A percentile compares a stretch with the other conserved stretches of the same genome.
phyloP scores from a whole-genome alignment of 2,888 invertebrate species.

The Lysandra bellargus region DNA sequence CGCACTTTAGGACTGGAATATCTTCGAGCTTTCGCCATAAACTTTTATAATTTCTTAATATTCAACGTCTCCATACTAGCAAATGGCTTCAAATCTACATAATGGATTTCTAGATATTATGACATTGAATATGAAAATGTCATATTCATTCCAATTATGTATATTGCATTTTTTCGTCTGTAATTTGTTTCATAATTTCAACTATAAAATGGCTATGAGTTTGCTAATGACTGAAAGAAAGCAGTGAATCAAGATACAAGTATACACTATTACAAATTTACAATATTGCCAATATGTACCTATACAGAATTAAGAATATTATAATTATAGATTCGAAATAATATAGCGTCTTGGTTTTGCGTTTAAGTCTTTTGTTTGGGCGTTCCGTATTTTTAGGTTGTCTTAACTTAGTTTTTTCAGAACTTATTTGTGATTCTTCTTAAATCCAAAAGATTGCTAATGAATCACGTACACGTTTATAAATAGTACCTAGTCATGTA shows the following conservation, averaged over 20 bases:
- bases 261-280: too few species aligned
- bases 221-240: too few species aligned
- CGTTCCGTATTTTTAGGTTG: background rate
- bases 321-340: too few species aligned
- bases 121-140: constrained; percentile 4
- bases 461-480: background rate
- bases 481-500: background rate
- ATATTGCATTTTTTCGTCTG: background rate
- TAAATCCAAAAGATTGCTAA: background rate
- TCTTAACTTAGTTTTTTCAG: background rate
- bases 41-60: background rate
- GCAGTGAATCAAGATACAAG: too few species aligned
- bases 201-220: too few species aligned
- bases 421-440: background rate
- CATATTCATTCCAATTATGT: background rate
- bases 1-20: background rate
- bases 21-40: background rate
- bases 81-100: background rate
- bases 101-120: background rate
- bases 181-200: background rate
- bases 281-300: too few species aligned
- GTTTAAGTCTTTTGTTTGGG: background rate
- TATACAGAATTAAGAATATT: too few species aligned
- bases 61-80: background rate
- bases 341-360: background rate